Percentiles rank a stretch among this genome's conserved stretches.
Evolutionary conservation across 2,797 vertebrate genomes (phyloP).

Genomic region (Gymnothorax reevesii): DNA sequence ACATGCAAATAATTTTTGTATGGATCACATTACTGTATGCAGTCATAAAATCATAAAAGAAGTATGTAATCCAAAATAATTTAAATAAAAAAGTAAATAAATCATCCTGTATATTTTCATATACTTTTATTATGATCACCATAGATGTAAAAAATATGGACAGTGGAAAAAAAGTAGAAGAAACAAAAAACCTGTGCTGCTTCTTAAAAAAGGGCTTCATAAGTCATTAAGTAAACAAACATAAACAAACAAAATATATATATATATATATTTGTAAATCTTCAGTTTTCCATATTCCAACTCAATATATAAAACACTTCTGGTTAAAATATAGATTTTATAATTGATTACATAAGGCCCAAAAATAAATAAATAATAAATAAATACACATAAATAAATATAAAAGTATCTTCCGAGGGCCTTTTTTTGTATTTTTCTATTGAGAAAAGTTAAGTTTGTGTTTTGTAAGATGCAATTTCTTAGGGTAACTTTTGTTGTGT

Average conservation of each 20-base stretch:
- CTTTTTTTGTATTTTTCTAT: constrained; percentile 11
- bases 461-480: constrained; percentile 11
- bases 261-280: not conserved
- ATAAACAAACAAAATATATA: constrained; percentile 21
- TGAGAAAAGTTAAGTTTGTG: constrained; percentile 5
- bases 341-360: constrained; percentile 54
- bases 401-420: constrained; percentile 42
- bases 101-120: constrained; percentile 25
- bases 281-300: constrained; percentile 34
- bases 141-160: constrained; percentile 38
- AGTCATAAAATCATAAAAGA: constrained; percentile 12
- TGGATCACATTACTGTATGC: constrained; percentile 27
- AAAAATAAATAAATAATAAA: constrained; percentile 62
- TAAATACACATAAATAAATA: constrained; percentile 59
- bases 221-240: constrained; percentile 24
- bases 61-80: constrained; percentile 35
- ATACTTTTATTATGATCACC: constrained; percentile 30
- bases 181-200: constrained; percentile 28
- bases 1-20: constrained; percentile 21
- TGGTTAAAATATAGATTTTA: constrained; percentile 56
- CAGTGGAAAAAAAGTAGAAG: constrained; percentile 32
- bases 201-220: constrained; percentile 39
- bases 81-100: constrained; percentile 13
- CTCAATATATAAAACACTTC: constrained; percentile 37
- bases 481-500: not conserved